These are phyloP conservation scores for Strix aluco DNA, from an alignment of 2,113 vertebrate genomes.

Conservation along the genomic window DNA sequence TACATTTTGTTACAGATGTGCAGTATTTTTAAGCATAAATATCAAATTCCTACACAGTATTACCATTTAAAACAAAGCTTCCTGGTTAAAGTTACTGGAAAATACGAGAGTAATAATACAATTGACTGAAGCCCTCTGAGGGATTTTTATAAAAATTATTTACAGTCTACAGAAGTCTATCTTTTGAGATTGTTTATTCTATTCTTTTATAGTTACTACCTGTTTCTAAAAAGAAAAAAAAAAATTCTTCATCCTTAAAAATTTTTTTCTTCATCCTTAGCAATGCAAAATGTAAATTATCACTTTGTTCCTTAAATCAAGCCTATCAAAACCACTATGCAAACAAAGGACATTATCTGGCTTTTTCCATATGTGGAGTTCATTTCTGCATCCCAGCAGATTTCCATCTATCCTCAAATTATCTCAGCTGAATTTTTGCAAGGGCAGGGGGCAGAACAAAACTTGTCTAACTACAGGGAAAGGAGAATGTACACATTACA, in stretches of 20 bases:
- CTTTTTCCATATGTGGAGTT: not conserved
- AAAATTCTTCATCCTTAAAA: not conserved
- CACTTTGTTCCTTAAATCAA: not conserved
- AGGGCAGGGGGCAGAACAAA: rapidly evolving
- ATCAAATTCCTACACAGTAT: not conserved
- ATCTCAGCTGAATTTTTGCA: not conserved
- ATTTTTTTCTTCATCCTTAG: not conserved
- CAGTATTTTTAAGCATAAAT: not conserved
- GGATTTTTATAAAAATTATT: not conserved
- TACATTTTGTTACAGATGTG: not conserved
- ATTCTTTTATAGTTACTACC: not conserved
- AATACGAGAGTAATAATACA: not conserved
- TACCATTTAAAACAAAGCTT: not conserved
- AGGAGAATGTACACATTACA: not conserved
- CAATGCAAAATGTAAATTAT: not conserved
- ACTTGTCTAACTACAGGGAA: not conserved
- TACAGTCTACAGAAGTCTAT: not conserved
- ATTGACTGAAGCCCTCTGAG: not conserved
- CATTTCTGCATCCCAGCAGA: not conserved
- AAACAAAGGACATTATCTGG: not conserved
- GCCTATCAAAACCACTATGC: not conserved
- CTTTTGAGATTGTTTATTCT: not conserved
- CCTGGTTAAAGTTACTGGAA: not conserved
- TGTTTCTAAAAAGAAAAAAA: not conserved
- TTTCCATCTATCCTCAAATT: not conserved